Evolutionary conservation across 2,113 vertebrate genomes (phyloP).

Genomic region (Labeo catla): DNA sequence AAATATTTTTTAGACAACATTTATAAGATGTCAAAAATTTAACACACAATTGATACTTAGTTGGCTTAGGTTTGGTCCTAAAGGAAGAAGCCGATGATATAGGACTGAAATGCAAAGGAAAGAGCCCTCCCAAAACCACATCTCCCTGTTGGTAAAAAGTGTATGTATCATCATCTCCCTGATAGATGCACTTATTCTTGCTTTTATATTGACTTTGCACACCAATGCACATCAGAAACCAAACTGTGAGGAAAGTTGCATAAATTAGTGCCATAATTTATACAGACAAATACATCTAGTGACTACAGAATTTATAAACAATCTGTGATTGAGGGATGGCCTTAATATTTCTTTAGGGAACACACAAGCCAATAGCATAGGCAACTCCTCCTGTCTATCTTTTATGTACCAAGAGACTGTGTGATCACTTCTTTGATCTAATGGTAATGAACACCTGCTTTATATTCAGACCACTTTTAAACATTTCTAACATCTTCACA

Average conservation of each 20-base stretch:
- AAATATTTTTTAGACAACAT: not conserved
- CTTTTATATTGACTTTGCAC: conserved; percentile 22
- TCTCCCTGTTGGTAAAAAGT: conserved; percentile 71
- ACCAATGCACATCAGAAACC: conserved; percentile 43
- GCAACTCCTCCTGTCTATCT: not conserved
- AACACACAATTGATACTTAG: conserved; percentile 71
- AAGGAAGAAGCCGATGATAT: conserved; percentile 59
- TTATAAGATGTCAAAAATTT: not conserved
- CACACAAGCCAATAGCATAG: conserved; percentile 39
- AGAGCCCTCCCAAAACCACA: conserved; percentile 75
- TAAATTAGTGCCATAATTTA: conserved; percentile 55
- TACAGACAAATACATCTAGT: not conserved
- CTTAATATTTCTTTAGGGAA: conserved; percentile 20
- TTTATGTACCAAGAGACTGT: not conserved
- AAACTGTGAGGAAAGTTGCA: conserved; percentile 50
- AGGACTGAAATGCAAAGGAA: conserved; percentile 74
- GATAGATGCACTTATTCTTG: conserved; percentile 63
- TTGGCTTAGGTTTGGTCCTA: conserved; percentile 63
- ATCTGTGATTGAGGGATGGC: conserved; percentile 19
- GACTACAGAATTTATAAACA: conserved; percentile 35
- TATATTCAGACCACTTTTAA: not conserved
- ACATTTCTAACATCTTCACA: no score
- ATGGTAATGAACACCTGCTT: not conserved
- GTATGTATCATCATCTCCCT: conserved; percentile 65
- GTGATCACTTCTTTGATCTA: not conserved